These are phyloP conservation scores for Zootoca vivipara DNA, from an alignment of 2,113 vertebrate species.

Conservation along the genomic window DNA sequence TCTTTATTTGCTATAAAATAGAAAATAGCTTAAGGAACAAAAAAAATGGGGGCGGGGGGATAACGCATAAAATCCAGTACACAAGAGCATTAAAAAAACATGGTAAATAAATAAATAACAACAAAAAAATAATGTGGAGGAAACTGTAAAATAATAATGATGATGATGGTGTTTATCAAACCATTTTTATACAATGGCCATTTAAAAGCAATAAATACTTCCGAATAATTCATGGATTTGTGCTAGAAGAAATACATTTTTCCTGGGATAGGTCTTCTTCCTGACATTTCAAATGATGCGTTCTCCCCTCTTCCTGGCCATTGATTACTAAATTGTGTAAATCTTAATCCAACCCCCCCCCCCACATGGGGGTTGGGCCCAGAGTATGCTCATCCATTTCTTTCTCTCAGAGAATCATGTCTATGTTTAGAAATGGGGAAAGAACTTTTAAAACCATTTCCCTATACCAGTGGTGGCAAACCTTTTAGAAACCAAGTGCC, in stretches of 20 bases:
- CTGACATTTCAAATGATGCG: slow-evolving; percentile 41
- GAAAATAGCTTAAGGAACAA: slow-evolving; percentile 46
- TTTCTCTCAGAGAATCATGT: slow-evolving; percentile 36
- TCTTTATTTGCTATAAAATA: slow-evolving; percentile 70
- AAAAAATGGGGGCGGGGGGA: slow-evolving; percentile 18
- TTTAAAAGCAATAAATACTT: slow-evolving; percentile 61
- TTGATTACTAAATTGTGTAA: slow-evolving; percentile 53
- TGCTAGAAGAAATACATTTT: slow-evolving; percentile 42
- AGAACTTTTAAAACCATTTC: background rate
- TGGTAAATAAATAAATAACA: slow-evolving; percentile 42
- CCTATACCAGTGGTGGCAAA: no score
- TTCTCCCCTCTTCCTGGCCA: slow-evolving; percentile 42
- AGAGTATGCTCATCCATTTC: slow-evolving; percentile 39
- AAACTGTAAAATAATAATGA: background rate
- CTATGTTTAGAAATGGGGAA: slow-evolving; percentile 5
- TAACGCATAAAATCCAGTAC: background rate
- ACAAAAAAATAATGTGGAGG: slow-evolving; percentile 44
- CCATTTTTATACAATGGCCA: slow-evolving; percentile 51
- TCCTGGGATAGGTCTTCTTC: slow-evolving; percentile 44
- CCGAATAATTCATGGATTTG: slow-evolving; percentile 28
- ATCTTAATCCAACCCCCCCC: slow-evolving; percentile 14
- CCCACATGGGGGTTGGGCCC: slow-evolving; percentile 23
- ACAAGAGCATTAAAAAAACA: background rate
- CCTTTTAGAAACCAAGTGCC: no score
- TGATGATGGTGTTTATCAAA: slow-evolving; percentile 31